Percentiles rank a stretch among this genome's conserved stretches.
Conservation (phyloP, 1,140 invertebrate genomes). For the Laupala kohalensis region DNA sequence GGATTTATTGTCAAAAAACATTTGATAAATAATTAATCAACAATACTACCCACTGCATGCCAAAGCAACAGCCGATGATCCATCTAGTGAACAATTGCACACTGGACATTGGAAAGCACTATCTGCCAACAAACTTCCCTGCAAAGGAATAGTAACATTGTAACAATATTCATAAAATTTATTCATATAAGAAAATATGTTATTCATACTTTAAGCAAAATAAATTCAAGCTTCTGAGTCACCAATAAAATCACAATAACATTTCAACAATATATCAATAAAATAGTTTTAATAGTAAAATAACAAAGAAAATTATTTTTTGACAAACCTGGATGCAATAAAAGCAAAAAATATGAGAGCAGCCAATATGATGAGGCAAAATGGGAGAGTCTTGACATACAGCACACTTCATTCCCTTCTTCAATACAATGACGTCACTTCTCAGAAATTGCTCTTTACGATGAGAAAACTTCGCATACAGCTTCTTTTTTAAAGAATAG, state of each 20-base stretch:
- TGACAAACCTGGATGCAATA: slow-evolving; percentile 24
- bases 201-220: no score
- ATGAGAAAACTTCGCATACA: slow-evolving; percentile 22
- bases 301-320: not conserved
- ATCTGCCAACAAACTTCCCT: slow-evolving; percentile 10
- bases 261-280: not conserved
- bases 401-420: slow-evolving; percentile 18
- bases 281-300: not conserved
- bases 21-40: no score
- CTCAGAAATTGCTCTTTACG: not conserved
- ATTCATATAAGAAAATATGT: not conserved
- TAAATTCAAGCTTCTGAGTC: no score
- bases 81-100: slow-evolving; percentile 1
- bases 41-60: no score
- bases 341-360: slow-evolving; percentile 25
- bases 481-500: slow-evolving; percentile 32
- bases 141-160: not conserved
- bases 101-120: slow-evolving; percentile 8
- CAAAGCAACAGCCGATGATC: not conserved
- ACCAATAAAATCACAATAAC: no score
- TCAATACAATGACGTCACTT: not conserved
- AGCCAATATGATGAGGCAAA: slow-evolving; percentile 21
- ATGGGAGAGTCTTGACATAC: slow-evolving; percentile 24
- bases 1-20: no score
- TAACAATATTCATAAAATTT: not conserved